Percentiles rank a stretch among this genome's conserved stretches.
These are phyloP conservation scores for Chrosomus eos DNA, from an alignment of 2,797 vertebrate species.

Conservation along the genomic window DNA sequence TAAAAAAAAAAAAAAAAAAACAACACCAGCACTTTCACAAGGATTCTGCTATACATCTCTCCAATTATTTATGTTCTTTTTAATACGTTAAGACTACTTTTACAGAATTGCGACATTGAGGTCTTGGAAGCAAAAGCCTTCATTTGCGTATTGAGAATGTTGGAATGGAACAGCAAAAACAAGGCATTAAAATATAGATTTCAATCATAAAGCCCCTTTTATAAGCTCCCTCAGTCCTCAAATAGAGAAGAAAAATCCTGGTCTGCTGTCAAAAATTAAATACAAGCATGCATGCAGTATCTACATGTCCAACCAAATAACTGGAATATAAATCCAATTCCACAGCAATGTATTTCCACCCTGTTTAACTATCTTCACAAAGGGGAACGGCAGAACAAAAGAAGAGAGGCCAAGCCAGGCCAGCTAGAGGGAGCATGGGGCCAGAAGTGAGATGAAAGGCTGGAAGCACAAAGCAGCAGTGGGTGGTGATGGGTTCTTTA, in stretches of 20 bases:
- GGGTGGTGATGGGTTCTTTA: slow-evolving; percentile 45
- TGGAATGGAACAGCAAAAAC: neutral
- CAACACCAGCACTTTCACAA: neutral
- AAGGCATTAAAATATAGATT: neutral
- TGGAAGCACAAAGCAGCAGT: slow-evolving; percentile 23
- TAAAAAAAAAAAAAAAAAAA: neutral
- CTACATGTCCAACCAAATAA: neutral
- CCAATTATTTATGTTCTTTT: neutral
- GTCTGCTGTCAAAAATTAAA: neutral
- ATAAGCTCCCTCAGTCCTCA: neutral
- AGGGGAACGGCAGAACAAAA: slow-evolving; percentile 28
- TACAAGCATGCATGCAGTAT: neutral
- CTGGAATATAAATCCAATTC: neutral
- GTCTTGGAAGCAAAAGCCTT: neutral
- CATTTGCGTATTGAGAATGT: neutral
- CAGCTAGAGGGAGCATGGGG: slow-evolving; percentile 11
- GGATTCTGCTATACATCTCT: neutral
- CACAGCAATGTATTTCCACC: neutral
- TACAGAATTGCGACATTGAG: neutral
- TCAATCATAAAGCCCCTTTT: neutral
- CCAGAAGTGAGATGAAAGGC: slow-evolving; percentile 32
- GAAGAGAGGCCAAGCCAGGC: slow-evolving; percentile 11
- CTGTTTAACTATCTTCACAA: neutral
- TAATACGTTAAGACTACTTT: neutral
- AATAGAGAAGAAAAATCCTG: neutral